phyloP scores from a whole-genome alignment of 2,888 invertebrate species.

The Alsophila aescularia region DNA sequence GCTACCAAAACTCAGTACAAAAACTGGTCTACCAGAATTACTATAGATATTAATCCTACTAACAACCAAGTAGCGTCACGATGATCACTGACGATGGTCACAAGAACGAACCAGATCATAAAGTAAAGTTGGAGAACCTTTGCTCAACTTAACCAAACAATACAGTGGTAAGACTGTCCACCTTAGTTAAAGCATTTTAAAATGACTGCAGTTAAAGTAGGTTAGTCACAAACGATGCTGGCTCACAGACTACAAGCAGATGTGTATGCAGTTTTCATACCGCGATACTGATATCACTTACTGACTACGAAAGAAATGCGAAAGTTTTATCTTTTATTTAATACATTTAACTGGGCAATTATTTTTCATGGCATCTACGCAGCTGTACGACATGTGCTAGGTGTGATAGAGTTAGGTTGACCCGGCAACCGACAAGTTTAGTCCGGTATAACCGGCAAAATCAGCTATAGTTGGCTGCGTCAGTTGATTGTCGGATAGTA shows the following conservation, averaged over 20 bases:
- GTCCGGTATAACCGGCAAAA: neutral
- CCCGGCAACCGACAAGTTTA: neutral
- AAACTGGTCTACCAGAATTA: too few species aligned
- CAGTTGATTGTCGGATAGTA: too few species aligned
- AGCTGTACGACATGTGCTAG: conserved; percentile 31
- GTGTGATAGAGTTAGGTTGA: conserved; percentile 10
- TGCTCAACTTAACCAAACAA: too few species aligned
- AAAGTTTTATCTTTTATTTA: conserved; percentile 19
- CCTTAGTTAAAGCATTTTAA: too few species aligned
- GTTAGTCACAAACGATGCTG: neutral
- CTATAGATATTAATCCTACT: too few species aligned
- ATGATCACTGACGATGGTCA: too few species aligned
- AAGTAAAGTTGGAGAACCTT: too few species aligned
- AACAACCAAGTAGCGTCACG: too few species aligned
- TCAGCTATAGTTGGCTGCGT: too few species aligned
- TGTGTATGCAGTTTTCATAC: conserved; percentile 14
- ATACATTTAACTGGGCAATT: conserved; percentile 16
- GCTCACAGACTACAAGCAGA: conserved; percentile 19
- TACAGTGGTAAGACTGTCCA: too few species aligned
- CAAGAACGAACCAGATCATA: too few species aligned
- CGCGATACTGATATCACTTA: conserved; percentile 22
- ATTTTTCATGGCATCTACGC: conserved; percentile 23
- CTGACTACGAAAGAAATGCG: conserved; percentile 22
- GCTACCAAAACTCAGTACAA: too few species aligned
- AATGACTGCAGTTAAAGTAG: neutral